Conservation (phyloP, 2,888 invertebrate species). For the Gryllus longicercus region DNA sequence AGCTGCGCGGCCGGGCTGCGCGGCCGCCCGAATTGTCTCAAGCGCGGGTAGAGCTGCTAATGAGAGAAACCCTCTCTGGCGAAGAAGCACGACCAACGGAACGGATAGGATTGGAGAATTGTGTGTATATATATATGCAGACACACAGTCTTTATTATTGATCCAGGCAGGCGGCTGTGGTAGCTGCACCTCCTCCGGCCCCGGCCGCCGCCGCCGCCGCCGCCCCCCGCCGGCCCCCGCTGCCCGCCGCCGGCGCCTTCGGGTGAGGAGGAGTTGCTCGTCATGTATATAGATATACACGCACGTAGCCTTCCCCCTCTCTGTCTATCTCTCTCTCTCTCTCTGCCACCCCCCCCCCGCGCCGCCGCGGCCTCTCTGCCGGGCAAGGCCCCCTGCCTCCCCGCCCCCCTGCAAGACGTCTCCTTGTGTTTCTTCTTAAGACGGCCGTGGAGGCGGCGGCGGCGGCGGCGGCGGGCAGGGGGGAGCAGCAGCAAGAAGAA, state of each 20-base stretch:
- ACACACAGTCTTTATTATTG: slow-evolving; percentile 17
- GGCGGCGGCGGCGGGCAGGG: background rate
- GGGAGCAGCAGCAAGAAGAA: background rate
- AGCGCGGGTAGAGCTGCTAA: slow-evolving; percentile 17
- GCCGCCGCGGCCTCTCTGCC: no score
- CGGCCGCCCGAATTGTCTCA: no score
- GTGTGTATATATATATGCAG: slow-evolving; percentile 31
- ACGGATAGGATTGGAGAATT: slow-evolving; percentile 29
- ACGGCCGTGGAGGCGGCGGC: background rate
- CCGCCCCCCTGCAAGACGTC: background rate
- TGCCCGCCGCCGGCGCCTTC: background rate
- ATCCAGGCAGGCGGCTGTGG: background rate
- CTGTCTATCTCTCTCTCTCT: background rate
- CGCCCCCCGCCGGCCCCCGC: background rate
- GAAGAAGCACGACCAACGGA: slow-evolving; percentile 22
- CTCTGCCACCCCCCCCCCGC: background rate
- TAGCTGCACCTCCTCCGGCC: background rate
- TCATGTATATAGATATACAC: slow-evolving; percentile 10
- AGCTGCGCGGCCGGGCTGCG: background rate
- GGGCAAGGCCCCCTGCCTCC: background rate
- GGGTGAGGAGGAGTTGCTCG: background rate
- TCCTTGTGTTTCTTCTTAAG: background rate
- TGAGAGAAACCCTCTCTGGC: background rate
- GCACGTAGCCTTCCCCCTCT: background rate
- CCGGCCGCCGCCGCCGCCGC: background rate